phyloP scores from a whole-genome alignment of 2,113 vertebrate genomes.

The Rhinichthys klamathensis region DNA sequence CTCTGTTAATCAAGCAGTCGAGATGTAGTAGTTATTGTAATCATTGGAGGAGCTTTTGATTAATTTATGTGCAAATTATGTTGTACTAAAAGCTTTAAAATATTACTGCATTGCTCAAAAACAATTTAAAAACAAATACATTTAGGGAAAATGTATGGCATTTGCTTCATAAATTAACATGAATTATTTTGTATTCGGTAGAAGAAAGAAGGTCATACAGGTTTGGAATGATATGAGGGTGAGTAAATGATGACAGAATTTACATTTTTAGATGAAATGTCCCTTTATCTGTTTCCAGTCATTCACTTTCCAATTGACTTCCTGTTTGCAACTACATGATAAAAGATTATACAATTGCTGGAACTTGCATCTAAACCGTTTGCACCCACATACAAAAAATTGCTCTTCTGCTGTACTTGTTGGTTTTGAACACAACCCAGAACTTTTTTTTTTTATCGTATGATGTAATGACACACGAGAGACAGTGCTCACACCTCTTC shows the following conservation, averaged over 20 bases:
- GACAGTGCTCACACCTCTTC: background rate
- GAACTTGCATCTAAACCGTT: background rate
- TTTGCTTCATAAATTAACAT: too few species aligned
- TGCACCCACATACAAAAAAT: background rate
- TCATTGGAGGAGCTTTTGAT: constrained; percentile 16
- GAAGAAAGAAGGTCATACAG: background rate
- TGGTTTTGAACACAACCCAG: background rate
- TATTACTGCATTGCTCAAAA: background rate
- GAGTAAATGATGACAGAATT: background rate
- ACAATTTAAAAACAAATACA: too few species aligned
- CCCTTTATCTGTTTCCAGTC: background rate
- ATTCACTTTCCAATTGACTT: background rate
- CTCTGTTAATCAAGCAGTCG: background rate
- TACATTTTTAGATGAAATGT: background rate
- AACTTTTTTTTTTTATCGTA: background rate
- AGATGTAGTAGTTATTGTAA: background rate
- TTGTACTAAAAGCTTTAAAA: background rate
- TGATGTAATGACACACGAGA: background rate
- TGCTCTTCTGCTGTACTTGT: background rate
- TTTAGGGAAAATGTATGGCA: too few species aligned
- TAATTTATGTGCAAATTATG: background rate
- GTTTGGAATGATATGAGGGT: background rate
- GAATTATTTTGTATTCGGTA: too few species aligned
- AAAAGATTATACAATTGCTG: background rate
- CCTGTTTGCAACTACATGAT: background rate